phyloP scores from a whole-genome alignment of 2,797 vertebrate genomes.

The Perodicticus potto region DNA sequence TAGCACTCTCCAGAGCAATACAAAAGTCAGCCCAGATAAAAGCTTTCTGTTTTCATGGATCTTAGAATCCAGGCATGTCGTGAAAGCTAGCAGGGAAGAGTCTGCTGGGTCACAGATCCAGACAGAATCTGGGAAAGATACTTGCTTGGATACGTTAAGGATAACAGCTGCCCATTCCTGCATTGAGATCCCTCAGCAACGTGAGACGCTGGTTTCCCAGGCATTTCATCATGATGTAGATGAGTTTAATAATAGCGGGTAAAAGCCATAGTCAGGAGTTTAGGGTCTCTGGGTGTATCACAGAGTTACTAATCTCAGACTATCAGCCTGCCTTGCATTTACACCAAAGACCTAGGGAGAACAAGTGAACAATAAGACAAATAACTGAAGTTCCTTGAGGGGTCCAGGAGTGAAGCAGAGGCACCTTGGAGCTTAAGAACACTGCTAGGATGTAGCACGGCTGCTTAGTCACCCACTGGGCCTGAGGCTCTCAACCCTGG shows the following conservation, averaged over 20 bases:
- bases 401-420: not conserved
- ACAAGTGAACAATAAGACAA: not conserved
- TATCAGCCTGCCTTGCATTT: not conserved
- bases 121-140: not conserved
- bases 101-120: not conserved
- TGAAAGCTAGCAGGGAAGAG: not conserved
- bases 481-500: not conserved
- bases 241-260: not conserved
- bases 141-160: not conserved
- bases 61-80: not conserved
- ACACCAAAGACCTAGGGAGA: not conserved
- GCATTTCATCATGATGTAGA: not conserved
- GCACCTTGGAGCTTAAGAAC: not conserved
- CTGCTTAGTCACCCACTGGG: not conserved
- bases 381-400: not conserved
- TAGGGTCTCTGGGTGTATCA: not conserved
- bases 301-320: not conserved
- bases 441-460: rapidly evolving
- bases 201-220: not conserved
- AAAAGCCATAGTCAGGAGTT: not conserved
- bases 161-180: not conserved
- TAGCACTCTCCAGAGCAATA: not conserved
- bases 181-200: not conserved
- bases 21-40: not conserved
- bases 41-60: not conserved